phyloP scores from a whole-genome alignment of 2,888 invertebrate genomes.

The Julus scandinavius region DNA sequence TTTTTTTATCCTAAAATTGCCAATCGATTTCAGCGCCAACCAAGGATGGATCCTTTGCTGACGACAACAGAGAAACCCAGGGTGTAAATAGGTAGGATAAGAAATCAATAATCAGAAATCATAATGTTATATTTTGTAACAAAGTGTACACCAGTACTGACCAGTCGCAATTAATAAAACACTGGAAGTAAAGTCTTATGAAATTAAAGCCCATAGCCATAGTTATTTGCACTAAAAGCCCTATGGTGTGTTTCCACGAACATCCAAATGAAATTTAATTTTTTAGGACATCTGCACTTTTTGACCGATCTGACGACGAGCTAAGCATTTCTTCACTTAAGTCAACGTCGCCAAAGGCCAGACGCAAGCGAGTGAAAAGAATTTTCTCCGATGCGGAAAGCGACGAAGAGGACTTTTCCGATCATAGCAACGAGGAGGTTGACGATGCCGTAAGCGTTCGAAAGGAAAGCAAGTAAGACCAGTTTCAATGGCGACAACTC shows the following conservation, averaged over 20 bases:
- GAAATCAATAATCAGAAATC: too few relatives aligned
- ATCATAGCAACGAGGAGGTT: background rate
- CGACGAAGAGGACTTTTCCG: constrained; percentile 63
- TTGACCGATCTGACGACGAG: constrained; percentile 33
- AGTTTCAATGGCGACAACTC: background rate
- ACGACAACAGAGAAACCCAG: background rate
- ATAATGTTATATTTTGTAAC: too few relatives aligned
- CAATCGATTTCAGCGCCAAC: background rate
- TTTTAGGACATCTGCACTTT: background rate
- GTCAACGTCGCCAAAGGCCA: background rate
- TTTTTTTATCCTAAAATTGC: background rate
- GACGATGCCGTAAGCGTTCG: constrained; percentile 62
- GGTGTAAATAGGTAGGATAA: background rate
- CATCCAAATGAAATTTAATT: background rate
- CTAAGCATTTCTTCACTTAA: constrained; percentile 9
- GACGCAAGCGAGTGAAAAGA: constrained; percentile 60
- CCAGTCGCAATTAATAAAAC: too few relatives aligned
- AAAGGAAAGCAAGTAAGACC: constrained; percentile 43
- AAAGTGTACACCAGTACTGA: too few relatives aligned
- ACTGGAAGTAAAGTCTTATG: too few relatives aligned
- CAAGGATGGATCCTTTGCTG: background rate
- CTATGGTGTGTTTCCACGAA: too few relatives aligned
- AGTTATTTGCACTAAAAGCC: too few relatives aligned
- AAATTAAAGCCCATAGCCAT: too few relatives aligned
- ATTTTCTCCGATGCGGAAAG: constrained; percentile 65